phyloP scores from a whole-genome alignment of 2,888 invertebrate genomes.

The Eupsilia transversa region DNA sequence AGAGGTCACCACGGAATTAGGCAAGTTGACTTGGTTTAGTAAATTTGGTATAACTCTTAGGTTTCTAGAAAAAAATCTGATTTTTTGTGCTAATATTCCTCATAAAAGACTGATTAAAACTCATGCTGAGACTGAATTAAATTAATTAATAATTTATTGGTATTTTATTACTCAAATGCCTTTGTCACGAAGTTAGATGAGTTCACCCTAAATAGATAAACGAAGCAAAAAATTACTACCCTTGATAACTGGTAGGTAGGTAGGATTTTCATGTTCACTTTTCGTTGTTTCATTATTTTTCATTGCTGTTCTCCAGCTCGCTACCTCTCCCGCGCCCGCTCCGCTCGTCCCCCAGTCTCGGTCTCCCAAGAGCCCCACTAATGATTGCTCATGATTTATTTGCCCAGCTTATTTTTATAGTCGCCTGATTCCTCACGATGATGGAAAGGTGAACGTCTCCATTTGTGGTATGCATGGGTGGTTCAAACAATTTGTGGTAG shows the following conservation, averaged over 20 bases:
- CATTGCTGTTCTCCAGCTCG: conserved; percentile 2
- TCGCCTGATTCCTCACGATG: conserved; percentile 76
- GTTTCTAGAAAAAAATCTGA: no score
- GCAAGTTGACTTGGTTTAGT: no score
- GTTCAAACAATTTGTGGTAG: conserved; percentile 32
- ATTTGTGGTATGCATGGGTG: no score
- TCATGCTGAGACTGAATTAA: no score
- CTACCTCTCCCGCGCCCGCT: conserved; percentile 54
- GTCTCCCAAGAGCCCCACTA: conserved; percentile 77
- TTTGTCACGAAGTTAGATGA: no score
- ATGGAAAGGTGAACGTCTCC: conserved; percentile 76
- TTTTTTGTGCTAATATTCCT: no score
- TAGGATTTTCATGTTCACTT: not conserved
- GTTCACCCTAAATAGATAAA: no score
- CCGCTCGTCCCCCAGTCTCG: conserved; percentile 46
- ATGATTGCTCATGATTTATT: conserved; percentile 89
- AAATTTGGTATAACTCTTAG: no score
- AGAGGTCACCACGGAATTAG: no score
- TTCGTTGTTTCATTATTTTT: not conserved
- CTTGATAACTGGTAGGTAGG: not conserved
- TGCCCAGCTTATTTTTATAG: conserved; percentile 85
- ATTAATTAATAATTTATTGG: no score
- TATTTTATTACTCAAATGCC: no score
- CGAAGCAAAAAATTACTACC: not conserved
- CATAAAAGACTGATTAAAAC: no score